A percentile compares a stretch with the other conserved stretches of the same genome.
Conservation (phyloP, 2,888 invertebrate species). For the Drosophila kanekoi region DNA sequence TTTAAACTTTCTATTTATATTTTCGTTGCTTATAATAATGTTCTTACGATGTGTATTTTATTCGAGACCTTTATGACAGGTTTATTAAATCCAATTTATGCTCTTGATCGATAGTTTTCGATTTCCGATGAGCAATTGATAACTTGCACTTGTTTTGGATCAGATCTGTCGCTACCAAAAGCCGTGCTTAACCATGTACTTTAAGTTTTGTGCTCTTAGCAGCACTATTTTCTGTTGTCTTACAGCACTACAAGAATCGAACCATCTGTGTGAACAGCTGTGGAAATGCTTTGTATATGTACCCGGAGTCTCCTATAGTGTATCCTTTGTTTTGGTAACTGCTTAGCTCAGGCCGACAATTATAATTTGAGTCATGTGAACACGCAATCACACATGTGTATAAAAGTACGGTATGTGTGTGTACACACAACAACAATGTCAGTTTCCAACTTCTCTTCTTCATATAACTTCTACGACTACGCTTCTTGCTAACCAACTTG, state of each 20-base stretch:
- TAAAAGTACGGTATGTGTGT: neutral
- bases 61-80: too few relatives aligned
- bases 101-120: too few relatives aligned
- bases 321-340: slow-evolving; percentile 31
- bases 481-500: slow-evolving; percentile 22
- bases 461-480: neutral
- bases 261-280: too few relatives aligned
- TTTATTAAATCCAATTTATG: too few relatives aligned
- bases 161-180: too few relatives aligned
- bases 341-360: slow-evolving; percentile 28
- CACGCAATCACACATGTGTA: slow-evolving; percentile 35
- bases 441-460: neutral
- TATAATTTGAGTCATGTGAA: slow-evolving; percentile 44
- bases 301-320: slow-evolving; percentile 13
- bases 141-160: too few relatives aligned
- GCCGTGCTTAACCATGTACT: too few relatives aligned
- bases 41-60: too few relatives aligned
- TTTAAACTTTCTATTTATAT: too few relatives aligned
- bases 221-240: neutral
- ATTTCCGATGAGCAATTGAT: too few relatives aligned
- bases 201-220: neutral
- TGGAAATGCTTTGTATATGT: neutral
- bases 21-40: too few relatives aligned
- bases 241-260: neutral
- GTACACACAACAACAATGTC: neutral